A percentile compares a stretch with the other conserved stretches of the same genome.
These are phyloP conservation scores for Cydia splendana DNA, from an alignment of 1,140 invertebrate species.

Conservation along the genomic window DNA sequence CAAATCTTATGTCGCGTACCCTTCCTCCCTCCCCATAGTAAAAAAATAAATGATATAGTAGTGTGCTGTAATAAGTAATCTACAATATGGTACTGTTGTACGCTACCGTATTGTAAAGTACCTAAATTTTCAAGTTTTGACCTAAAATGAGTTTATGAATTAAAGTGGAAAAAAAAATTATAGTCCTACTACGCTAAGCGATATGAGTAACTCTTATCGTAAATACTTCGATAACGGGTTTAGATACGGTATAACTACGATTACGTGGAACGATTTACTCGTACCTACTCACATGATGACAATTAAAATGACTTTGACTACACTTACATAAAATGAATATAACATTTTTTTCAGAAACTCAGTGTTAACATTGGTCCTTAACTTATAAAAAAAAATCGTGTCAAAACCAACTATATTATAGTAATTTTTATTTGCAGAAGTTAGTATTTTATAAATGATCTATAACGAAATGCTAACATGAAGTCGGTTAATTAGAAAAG, in stretches of 20 bases:
- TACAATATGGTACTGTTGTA: not conserved
- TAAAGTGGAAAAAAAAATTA: not conserved
- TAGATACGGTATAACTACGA: constrained; percentile 38
- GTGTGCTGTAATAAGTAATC: too few species aligned
- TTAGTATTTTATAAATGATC: too few species aligned
- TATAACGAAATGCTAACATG: not conserved
- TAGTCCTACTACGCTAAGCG: not conserved
- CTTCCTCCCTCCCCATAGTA: too few species aligned
- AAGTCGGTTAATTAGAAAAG: not conserved
- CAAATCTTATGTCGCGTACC: too few species aligned
- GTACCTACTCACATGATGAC: not conserved
- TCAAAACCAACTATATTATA: not conserved
- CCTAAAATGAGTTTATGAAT: not conserved
- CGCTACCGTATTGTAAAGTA: not conserved
- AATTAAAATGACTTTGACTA: not conserved
- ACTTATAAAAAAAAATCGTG: too few species aligned
- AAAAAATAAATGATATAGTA: too few species aligned
- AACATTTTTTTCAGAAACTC: not conserved
- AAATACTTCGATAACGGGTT: constrained; percentile 43
- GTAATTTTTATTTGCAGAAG: not conserved
- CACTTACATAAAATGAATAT: not conserved
- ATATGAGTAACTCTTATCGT: constrained; percentile 37
- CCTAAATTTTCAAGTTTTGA: too few species aligned
- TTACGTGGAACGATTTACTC: constrained; percentile 24
- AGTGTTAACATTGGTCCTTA: not conserved